Base-by-base conservation (phyloP, 2,797 vertebrate genomes). In the Cyclura pinguis region DNA sequence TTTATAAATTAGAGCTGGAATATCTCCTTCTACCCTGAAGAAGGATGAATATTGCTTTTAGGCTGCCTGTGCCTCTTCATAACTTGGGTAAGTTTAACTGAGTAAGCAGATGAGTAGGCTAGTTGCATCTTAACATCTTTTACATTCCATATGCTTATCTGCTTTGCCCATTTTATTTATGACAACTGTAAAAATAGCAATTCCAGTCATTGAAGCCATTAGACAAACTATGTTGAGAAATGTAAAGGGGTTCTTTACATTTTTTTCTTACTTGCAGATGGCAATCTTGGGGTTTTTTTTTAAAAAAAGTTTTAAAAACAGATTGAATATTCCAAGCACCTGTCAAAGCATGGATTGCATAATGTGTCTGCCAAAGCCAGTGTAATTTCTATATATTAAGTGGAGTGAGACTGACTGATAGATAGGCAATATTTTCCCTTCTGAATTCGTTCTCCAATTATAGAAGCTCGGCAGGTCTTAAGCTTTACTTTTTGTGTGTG, bases 1-100 rank as follows among this genome's bases (percentile, higher is more conserved):
- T 93, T 93, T 95, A 93, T 91, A 95, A 96, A 93, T 62, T 80
- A 90, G 93, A 76, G 27, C 57, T 74, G 91, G 86, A 91, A 77
- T 88, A 90, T 89, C 85, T 93, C 90, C 87, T 91, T 91, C 81
- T 52, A 35, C 69, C 52, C 91, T 69, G 74, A 85, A 87, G 91
- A 94, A 91, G 91, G 74, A 95, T 89, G 91, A 91, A 20, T 50
- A 84, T 90, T 95, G 89, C 57, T 87, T 94, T 91, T 73, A 67
- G 73, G 89, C 59, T 80, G 84, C 81, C 20, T 42, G 94, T 91
- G 84, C 78, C 94, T 95, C 76, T 94, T 88, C n/a, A 27, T 9
- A 78, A 2, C 16, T 42, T 64, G 0, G 0, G 87, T 89, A 94
- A 89, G 94, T 91, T 67, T 9, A 95, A 59, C 42, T 92, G 93